These are phyloP conservation scores for Apogon talboti DNA, from an alignment of 2,797 vertebrate genomes.

Conservation along the genomic window DNA sequence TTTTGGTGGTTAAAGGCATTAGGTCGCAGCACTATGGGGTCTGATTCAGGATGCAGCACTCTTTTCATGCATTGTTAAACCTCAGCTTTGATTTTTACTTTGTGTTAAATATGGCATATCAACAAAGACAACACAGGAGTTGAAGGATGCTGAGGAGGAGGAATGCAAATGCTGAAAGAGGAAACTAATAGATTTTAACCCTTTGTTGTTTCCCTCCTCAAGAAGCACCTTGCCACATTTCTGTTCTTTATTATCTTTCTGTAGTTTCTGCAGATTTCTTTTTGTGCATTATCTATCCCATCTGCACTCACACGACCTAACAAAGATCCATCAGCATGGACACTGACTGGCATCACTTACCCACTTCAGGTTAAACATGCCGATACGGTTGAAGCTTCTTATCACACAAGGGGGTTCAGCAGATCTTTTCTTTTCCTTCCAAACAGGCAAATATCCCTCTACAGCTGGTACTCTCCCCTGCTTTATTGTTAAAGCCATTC, in stretches of 20 bases:
- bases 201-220: constrained; percentile 23
- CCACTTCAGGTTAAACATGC: constrained; percentile 53
- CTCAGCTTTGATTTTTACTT: constrained; percentile 53
- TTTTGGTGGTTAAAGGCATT: constrained; percentile 4
- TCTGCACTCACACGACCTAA: constrained; percentile 6
- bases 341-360: constrained; percentile 24
- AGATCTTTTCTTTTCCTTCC: constrained; percentile 27
- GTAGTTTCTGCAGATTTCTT: neutral
- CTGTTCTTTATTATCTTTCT: constrained; percentile 11
- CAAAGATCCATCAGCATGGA: constrained; percentile 7
- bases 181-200: neutral
- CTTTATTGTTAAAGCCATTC: constrained; percentile 42
- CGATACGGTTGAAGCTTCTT: constrained; percentile 39
- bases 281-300: neutral
- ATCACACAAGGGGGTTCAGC: constrained; percentile 34
- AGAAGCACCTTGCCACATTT: constrained; percentile 13
- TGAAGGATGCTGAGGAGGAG: constrained; percentile 4
- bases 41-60: constrained; percentile 28
- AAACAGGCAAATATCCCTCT: constrained; percentile 34
- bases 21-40: constrained; percentile 9
- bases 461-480: constrained; percentile 13
- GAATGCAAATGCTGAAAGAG: neutral
- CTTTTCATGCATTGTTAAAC: constrained; percentile 49
- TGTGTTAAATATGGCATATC: constrained; percentile 27
- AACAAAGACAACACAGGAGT: neutral